Base-by-base conservation (phyloP, 2,113 vertebrate species). In the Pelecanoides urinatrix region DNA sequence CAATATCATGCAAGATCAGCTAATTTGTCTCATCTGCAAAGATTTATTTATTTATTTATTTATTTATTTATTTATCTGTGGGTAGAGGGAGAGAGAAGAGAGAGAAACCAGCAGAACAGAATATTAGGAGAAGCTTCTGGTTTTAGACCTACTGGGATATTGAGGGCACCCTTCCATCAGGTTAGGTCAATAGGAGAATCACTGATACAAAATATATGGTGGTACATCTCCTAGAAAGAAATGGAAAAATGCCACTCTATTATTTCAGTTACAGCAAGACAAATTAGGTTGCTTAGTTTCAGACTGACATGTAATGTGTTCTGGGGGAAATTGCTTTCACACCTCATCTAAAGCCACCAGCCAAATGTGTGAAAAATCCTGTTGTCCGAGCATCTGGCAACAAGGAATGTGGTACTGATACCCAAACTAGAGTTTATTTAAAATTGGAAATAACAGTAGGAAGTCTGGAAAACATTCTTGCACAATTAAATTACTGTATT, bases 271-370 rank as follows among this genome's bases (percentile, higher is more conserved):
- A 59, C 34, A 77, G 59, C 32, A 59, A 50, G 56, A 81, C 27
- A 84, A 72, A 87, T 92, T 16, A 85, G 61, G 65, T 91, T 87
- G 65, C 83, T 65, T 56, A 29, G 56, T 82, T 88, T 75, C 77
- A 76, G 42, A n/a, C 47, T 86, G 88, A 91, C 65, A 20, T 55
- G 25, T 63, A n/a, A 44, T 18, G 58, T 30, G 27, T 66, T 76
- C 75, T 65, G 70, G n/a, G 56, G n/a, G 40, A 89, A 92, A 84
- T 11, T 90, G 75, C 59, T 85, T 95, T 95, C 83, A 92, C 32
- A 25, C 73, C 20, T 97, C 53, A 94, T 91, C 80, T 89, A 30
- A 87, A 92, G 68, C 42, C 66, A 92, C 45, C 22, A 76, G 66
- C 47, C 30, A 93, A 85, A 91, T 9, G 26, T 88, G 83, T 91